Evolutionary conservation across 2,888 invertebrate genomes (phyloP).

Genomic region (Tetrapedia diversipes): DNA sequence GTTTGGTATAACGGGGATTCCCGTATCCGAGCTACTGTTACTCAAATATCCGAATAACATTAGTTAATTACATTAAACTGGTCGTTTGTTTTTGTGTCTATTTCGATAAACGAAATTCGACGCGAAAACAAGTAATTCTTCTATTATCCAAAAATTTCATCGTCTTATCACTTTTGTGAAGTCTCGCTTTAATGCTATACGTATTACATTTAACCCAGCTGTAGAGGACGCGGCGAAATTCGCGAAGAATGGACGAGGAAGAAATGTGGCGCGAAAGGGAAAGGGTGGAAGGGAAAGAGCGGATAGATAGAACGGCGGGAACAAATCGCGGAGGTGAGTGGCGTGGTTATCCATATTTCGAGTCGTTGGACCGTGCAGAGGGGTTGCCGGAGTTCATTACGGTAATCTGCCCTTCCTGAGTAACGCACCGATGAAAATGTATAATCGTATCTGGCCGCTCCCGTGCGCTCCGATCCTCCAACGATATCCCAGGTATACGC

Average conservation of each 20-base stretch:
- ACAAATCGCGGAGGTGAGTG: slow-evolving; percentile 62
- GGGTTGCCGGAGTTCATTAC: slow-evolving; percentile 78
- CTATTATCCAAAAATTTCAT: too few relatives aligned
- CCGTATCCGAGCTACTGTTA: too few relatives aligned
- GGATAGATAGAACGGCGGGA: slow-evolving; percentile 21
- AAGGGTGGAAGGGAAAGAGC: not conserved
- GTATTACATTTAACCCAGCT: too few relatives aligned
- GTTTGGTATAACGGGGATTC: too few relatives aligned
- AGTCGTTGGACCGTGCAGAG: slow-evolving; percentile 77
- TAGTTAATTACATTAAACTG: too few relatives aligned
- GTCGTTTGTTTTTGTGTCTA: too few relatives aligned
- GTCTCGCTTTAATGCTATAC: too few relatives aligned
- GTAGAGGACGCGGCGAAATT: slow-evolving; percentile 13
- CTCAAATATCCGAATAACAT: too few relatives aligned
- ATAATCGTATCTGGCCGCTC: slow-evolving; percentile 75
- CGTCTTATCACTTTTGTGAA: too few relatives aligned
- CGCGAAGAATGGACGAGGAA: slow-evolving; percentile 11
- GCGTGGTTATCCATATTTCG: slow-evolving; percentile 79
- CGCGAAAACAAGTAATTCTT: too few relatives aligned
- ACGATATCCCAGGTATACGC: slow-evolving; percentile 49
- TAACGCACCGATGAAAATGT: slow-evolving; percentile 79
- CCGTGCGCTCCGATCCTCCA: slow-evolving; percentile 60
- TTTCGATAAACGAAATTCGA: too few relatives aligned
- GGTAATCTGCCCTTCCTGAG: slow-evolving; percentile 79
- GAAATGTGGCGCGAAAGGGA: not conserved